Evolutionary conservation across 2,888 invertebrate species (phyloP), one percentile per base, ranked within the genome.

Genomic region (Drosophila quinaria): DNA sequence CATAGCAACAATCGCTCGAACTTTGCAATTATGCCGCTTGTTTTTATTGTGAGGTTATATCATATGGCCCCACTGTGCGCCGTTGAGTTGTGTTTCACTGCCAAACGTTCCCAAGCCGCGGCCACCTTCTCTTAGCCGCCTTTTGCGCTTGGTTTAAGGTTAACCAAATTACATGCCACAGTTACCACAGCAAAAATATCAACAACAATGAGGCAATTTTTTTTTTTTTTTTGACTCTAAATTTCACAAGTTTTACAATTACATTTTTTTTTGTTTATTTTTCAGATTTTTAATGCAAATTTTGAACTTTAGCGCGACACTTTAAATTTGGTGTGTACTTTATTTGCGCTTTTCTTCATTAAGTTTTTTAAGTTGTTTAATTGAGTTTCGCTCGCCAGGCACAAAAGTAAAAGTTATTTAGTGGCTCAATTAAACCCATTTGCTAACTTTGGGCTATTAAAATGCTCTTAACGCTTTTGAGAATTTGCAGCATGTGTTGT

Each of bases 371-470:
- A 44, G 44, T 44, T 44, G 55, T 47, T 75, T 72, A 72, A 72
- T 65, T 61, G 62, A 80, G 72, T 74, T 71, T 63, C 75, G 79
- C 74, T 63, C 17, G 41, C 60, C 70, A 70, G 64, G 60, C 37
- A 64, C 68, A 76, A 86, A 83, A 88, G 86, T 78, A 85, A 88
- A 85, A 80, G 88, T 78, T 77, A 81, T 80, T 88, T 74, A 79
- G 41, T 31, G 37, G 79, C 72, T 68, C 81, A 88, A 88, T 85
- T 88, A 83, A 81, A 64, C 59, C 59, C 41, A 63, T 44, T 63
- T 42, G 42, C 52, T 17, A 65, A 35, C 49, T 64, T 59, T 64
- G 52, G 62, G 46, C 60, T 70, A 84, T 87, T 81, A 68, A 61
- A 66, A 42, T 19, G 60, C 61, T 52, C 59, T 74, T 75, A 67